phyloP scores from a whole-genome alignment of 2,113 vertebrate genomes.

The Speoplatyrhinus poulsoni region DNA sequence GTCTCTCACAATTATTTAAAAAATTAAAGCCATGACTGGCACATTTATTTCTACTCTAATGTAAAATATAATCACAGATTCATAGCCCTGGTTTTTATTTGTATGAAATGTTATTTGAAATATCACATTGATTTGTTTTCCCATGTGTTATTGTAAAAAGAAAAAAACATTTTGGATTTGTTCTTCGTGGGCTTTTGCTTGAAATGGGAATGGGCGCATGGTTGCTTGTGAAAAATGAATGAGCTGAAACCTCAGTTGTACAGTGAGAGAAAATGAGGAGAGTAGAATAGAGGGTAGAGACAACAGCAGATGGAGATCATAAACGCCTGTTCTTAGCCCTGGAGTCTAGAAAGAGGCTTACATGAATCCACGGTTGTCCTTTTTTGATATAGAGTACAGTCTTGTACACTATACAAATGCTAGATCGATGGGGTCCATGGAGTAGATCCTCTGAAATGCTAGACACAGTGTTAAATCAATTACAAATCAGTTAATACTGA shows the following conservation, averaged over 20 bases:
- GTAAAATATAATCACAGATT: constrained; percentile 60
- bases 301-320: not conserved
- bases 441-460: constrained; percentile 26
- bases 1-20: constrained; percentile 55
- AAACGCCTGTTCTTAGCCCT: not conserved
- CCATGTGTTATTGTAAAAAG: constrained; percentile 37
- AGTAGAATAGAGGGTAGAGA: not conserved
- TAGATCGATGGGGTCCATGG: constrained; percentile 53
- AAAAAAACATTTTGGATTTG: constrained; percentile 28
- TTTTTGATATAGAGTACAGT: constrained; percentile 46
- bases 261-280: constrained; percentile 8
- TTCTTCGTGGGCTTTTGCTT: constrained; percentile 6
- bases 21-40: constrained; percentile 30
- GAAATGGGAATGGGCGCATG: not conserved
- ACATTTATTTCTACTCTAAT: constrained; percentile 70
- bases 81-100: constrained; percentile 41
- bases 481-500: constrained; percentile 38
- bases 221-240: constrained; percentile 22
- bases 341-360: constrained; percentile 23
- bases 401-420: constrained; percentile 14
- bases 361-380: constrained; percentile 36
- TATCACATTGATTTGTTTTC: constrained; percentile 54
- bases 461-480: constrained; percentile 50
- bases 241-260: constrained; percentile 7
- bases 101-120: constrained; percentile 71